A percentile compares a stretch with the other conserved stretches of the same genome.
Conservation (phyloP, 1,140 invertebrate genomes). For the Himalopsyche phryganea region DNA sequence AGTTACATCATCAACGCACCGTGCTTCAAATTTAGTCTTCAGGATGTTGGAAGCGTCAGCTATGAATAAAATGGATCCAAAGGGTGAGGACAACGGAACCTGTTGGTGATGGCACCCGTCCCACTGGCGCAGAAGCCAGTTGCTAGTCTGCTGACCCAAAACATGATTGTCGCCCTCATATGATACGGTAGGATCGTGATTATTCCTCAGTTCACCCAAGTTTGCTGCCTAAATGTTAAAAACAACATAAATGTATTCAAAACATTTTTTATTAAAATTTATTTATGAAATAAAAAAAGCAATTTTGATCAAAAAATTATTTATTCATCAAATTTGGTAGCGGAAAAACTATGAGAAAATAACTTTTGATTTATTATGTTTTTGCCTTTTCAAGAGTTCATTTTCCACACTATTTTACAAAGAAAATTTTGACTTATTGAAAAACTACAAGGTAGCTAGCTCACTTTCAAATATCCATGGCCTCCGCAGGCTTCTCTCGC, state of each 20-base stretch:
- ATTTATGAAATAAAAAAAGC: no score
- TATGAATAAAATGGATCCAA: constrained; percentile 63
- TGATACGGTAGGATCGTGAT: constrained; percentile 89
- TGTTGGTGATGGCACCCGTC: constrained; percentile 46
- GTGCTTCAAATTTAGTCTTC: constrained; percentile 48
- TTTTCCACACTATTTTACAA: no score
- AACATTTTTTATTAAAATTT: no score
- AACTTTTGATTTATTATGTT: no score
- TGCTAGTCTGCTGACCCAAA: constrained; percentile 89
- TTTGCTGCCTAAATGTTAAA: constrained; percentile 59
- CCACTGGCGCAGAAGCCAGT: constrained; percentile 77
- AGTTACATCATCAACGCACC: constrained; percentile 45
- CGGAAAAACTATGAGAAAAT: no score
- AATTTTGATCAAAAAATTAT: no score
- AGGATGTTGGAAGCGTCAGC: constrained; percentile 52
- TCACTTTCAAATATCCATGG: constrained; percentile 72
- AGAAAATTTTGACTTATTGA: no score
- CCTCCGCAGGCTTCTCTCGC: constrained; percentile 88
- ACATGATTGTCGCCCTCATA: constrained; percentile 98
- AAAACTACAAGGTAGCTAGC: no score
- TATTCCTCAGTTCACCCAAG: constrained; percentile 77
- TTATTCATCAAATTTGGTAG: no score
- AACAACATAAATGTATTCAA: no score
- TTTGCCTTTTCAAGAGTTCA: no score
- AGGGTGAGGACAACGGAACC: constrained; percentile 52